Evolutionary conservation across 1,140 invertebrate species (phyloP).

Genomic region (Zaprionus tsacasi): DNA sequence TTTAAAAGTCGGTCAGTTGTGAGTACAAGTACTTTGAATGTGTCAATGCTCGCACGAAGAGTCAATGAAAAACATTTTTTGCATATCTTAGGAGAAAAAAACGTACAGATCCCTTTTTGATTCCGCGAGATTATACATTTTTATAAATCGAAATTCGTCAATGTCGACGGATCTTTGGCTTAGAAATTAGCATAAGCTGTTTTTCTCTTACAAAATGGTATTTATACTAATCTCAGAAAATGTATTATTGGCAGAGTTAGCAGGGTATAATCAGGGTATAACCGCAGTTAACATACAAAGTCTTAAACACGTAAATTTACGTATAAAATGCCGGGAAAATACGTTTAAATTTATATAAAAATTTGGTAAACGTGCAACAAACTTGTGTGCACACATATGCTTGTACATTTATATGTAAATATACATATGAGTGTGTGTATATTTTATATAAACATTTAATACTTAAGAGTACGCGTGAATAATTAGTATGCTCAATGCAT

Average conservation of each 20-base stretch:
- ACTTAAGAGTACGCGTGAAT: not conserved
- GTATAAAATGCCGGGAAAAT: conserved; percentile 42
- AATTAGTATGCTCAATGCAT: not conserved
- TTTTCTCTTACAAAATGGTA: conserved; percentile 1
- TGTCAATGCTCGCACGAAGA: not conserved
- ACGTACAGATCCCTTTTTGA: not conserved
- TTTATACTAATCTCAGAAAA: conserved; percentile 13
- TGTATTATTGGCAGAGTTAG: conserved; percentile 30
- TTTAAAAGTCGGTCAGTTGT: conserved; percentile 29
- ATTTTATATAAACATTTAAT: conserved; percentile 11
- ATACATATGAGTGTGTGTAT: conserved; percentile 15
- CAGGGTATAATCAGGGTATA: not conserved
- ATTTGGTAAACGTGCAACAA: conserved; percentile 61
- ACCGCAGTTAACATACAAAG: conserved; percentile 26
- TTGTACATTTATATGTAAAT: conserved; percentile 39
- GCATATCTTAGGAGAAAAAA: conserved; percentile 1
- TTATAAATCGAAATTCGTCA: conserved; percentile 3
- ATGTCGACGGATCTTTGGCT: not conserved
- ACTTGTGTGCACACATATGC: conserved; percentile 38
- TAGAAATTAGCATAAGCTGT: not conserved
- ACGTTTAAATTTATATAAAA: conserved; percentile 39
- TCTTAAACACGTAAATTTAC: conserved; percentile 26
- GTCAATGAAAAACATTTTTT: conserved; percentile 7
- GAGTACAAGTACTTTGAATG: not conserved
- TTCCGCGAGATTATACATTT: conserved; percentile 9